Percentiles rank a stretch among this genome's conserved stretches.
Evolutionary conservation across 2,888 invertebrate species (phyloP).

Genomic region (Torymus aiolomorphi): DNA sequence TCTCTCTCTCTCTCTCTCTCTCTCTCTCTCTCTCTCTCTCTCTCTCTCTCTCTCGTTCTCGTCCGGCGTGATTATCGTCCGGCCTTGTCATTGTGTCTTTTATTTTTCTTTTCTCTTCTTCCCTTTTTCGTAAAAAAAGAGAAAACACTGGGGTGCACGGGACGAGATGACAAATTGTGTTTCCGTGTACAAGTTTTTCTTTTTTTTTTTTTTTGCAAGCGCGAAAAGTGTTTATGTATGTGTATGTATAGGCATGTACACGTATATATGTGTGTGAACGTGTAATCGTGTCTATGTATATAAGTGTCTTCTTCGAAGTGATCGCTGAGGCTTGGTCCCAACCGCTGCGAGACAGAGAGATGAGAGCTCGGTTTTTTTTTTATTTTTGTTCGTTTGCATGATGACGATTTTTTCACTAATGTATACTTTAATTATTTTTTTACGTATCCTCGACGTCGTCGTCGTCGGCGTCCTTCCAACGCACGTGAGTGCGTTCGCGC

Average conservation of each 20-base stretch:
- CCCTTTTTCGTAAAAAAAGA: conserved; percentile 24
- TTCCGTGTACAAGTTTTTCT: too few relatives aligned
- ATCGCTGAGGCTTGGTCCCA: conserved; percentile 64
- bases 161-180: conserved; percentile 17
- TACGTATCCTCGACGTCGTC: not conserved
- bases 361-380: conserved; percentile 45
- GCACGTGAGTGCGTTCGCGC: not conserved
- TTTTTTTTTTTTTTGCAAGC: not conserved
- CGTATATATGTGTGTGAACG: not conserved
- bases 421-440: conserved; percentile 11
- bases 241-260: not conserved
- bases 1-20: not conserved
- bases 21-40: conserved; percentile 2
- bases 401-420: conserved; percentile 14
- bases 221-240: conserved; percentile 23
- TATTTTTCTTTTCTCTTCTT: conserved; percentile 8
- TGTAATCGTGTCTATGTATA: not conserved
- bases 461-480: not conserved
- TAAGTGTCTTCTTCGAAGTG: conserved; percentile 29
- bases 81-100: too few relatives aligned
- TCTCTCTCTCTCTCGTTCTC: conserved; percentile 1
- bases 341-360: conserved; percentile 63
- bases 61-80: too few relatives aligned
- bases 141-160: conserved; percentile 10
- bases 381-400: too few relatives aligned